Percentiles rank a stretch among this genome's conserved stretches.
phyloP scores from a whole-genome alignment of 2,113 vertebrate genomes.

The Forbesichthys agassizii region DNA sequence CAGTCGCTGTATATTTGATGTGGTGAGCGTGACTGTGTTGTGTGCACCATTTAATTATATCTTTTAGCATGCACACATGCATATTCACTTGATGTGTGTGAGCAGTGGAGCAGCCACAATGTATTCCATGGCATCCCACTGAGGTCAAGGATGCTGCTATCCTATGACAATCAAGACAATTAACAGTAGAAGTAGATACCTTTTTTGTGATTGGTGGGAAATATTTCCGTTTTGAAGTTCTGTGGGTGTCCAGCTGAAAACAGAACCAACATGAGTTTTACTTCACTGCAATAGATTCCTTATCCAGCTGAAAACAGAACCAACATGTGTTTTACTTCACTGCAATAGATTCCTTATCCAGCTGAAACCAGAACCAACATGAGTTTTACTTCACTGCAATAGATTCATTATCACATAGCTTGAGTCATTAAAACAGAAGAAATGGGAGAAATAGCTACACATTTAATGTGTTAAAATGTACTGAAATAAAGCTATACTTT shows the following conservation, averaged over 20 bases:
- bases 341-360: slow-evolving; percentile 56
- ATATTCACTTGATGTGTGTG: background rate
- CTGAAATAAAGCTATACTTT: slow-evolving; percentile 16
- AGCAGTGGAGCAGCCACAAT: slow-evolving; percentile 51
- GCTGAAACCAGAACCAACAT: slow-evolving; percentile 72
- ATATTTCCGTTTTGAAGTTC: slow-evolving; percentile 86
- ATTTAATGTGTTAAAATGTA: slow-evolving; percentile 19
- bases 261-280: slow-evolving; percentile 50
- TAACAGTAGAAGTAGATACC: slow-evolving; percentile 66
- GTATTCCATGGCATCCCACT: slow-evolving; percentile 45
- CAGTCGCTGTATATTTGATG: background rate
- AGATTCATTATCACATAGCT: slow-evolving; percentile 24
- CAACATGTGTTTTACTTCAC: slow-evolving; percentile 50
- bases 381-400: slow-evolving; percentile 39
- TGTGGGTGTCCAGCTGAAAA: slow-evolving; percentile 83
- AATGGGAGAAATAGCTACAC: slow-evolving; percentile 29
- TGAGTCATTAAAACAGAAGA: slow-evolving; percentile 43
- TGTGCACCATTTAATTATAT: slow-evolving; percentile 3
- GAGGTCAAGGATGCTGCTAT: slow-evolving; percentile 18
- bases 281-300: slow-evolving; percentile 18
- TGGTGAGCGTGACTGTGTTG: slow-evolving; percentile 2
- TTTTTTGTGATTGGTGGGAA: slow-evolving; percentile 84
- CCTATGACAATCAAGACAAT: background rate
- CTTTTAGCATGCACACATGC: slow-evolving; percentile 18
- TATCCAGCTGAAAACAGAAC: slow-evolving; percentile 75